Percentiles rank a stretch among this genome's conserved stretches.
Evolutionary conservation across 2,113 vertebrate genomes (phyloP).

Genomic region (Neomonachus schauinslandi): DNA sequence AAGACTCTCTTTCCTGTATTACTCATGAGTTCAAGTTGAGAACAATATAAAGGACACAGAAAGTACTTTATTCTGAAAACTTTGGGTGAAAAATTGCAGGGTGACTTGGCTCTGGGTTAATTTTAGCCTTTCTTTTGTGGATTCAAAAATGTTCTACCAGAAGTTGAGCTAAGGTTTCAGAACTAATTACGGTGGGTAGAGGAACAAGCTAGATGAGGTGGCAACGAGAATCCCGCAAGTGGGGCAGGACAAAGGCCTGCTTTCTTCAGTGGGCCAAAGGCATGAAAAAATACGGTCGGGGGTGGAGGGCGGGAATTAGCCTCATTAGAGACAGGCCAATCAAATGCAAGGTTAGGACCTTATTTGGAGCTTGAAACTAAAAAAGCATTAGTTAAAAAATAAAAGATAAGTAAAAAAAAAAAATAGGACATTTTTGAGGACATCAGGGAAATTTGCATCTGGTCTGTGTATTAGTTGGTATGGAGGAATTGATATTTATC

Average conservation of each 20-base stretch:
- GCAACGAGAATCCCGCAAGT: not conserved
- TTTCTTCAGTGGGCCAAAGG: not conserved
- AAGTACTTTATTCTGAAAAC: constrained; percentile 27
- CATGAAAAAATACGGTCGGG: not conserved
- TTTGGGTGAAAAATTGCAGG: not conserved
- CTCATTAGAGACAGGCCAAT: not conserved
- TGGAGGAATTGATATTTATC: not conserved
- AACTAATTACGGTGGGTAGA: not conserved
- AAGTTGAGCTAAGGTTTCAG: not conserved
- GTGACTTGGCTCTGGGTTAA: not conserved
- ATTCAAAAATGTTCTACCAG: not conserved
- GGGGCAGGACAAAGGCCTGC: not conserved
- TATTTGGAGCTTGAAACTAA: not conserved
- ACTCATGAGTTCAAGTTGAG: constrained; percentile 26
- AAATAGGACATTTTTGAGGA: not conserved
- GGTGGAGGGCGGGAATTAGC: not conserved
- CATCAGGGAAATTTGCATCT: not conserved
- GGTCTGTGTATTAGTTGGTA: not conserved
- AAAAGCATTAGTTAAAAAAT: not conserved
- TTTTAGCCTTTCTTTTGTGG: not conserved
- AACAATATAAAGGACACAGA: not conserved
- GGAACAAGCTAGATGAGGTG: not conserved
- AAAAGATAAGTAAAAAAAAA: not conserved
- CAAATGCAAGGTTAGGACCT: not conserved
- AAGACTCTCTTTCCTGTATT: not conserved